These are phyloP conservation scores for Sturnira hondurensis DNA, from an alignment of 2,113 vertebrate species.

Conservation along the genomic window DNA sequence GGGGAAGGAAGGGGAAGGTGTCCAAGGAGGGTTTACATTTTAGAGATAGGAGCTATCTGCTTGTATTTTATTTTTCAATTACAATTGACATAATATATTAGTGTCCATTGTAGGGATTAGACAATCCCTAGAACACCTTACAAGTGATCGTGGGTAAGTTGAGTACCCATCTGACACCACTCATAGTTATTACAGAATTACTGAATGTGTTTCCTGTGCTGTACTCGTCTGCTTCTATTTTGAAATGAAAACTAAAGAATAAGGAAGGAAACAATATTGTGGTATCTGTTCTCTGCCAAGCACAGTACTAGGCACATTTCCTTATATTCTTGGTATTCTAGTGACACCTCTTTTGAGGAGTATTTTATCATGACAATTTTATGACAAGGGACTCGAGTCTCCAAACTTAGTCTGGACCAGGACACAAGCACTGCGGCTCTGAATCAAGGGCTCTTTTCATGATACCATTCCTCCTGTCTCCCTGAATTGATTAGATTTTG, in stretches of 20 bases:
- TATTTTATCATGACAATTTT: neutral
- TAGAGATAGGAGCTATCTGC: neutral
- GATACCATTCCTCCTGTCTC: neutral
- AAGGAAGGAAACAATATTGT: neutral
- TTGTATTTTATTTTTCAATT: neutral
- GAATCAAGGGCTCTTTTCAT: neutral
- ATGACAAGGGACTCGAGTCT: neutral
- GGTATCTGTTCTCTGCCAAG: neutral
- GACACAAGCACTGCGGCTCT: neutral
- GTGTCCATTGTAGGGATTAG: neutral
- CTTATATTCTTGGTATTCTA: neutral
- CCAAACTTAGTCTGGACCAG: neutral
- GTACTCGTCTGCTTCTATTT: slow-evolving; percentile 11
- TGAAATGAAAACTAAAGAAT: neutral
- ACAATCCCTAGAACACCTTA: neutral
- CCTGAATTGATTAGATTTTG: neutral
- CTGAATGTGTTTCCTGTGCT: neutral
- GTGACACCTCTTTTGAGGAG: neutral
- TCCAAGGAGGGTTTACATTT: neutral
- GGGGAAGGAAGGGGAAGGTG: neutral
- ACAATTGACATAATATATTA: neutral
- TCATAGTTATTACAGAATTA: neutral
- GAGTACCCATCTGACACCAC: neutral
- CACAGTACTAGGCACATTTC: neutral
- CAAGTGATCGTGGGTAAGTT: neutral